Evolutionary conservation across 1,140 invertebrate genomes (phyloP).

Genomic region (Bathynomus jamesi): DNA sequence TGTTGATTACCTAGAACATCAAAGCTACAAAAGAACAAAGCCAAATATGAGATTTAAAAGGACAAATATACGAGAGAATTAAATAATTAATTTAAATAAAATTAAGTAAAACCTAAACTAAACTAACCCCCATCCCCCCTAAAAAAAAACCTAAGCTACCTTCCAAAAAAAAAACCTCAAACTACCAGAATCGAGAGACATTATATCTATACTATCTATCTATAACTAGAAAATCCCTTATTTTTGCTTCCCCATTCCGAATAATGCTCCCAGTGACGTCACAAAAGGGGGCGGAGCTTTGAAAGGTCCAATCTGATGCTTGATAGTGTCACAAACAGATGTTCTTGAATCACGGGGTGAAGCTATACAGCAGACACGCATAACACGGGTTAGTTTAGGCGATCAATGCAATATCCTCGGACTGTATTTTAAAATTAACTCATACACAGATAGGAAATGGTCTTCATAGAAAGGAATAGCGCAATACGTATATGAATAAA

Average conservation of each 20-base stretch:
- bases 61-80: too few species aligned
- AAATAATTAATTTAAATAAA: too few species aligned
- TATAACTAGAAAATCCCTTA: neutral
- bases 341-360: neutral
- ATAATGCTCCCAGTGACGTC: neutral
- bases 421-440: slow-evolving; percentile 2
- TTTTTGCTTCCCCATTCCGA: neutral
- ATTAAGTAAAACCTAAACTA: too few species aligned
- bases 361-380: neutral
- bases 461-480: neutral
- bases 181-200: too few species aligned
- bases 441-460: neutral
- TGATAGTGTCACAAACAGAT: neutral
- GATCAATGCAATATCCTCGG: neutral
- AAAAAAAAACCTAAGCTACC: too few species aligned
- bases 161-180: too few species aligned
- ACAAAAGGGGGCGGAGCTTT: neutral
- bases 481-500: too few species aligned
- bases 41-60: too few species aligned
- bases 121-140: too few species aligned
- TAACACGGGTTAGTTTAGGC: neutral
- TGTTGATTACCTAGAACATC: too few species aligned
- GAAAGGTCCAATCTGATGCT: neutral
- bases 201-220: too few species aligned
- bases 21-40: too few species aligned